Base-by-base conservation (phyloP, 35 echinoderm and acorn worm species). In the Amphiura filiformis region DNA sequence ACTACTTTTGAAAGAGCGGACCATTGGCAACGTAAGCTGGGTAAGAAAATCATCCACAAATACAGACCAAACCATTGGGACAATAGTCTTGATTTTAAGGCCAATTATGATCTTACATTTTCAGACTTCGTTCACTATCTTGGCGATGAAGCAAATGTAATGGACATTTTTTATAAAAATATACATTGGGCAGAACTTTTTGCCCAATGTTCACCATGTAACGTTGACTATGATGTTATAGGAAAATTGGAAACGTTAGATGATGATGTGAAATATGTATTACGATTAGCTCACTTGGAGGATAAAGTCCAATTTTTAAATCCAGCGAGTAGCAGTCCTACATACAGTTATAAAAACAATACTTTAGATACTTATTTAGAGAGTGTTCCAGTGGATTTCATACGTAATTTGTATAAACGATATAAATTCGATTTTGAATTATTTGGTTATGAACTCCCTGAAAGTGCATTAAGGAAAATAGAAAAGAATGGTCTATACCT, bases 171-270 rank as follows among this genome's bases (percentile, higher is more conserved):
- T 30, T 70, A 13, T 23, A 11, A n/a, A 18, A 88, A 92, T 81
- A 37, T 57, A 12, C 96, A 98, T 34, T 92, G 78, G 85, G 22
- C n/a, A n/a, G 61, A 92, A 34, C 40, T 89, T 26, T 79, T 86
- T 76, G 17, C 61, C 0, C 82, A 83, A 23, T 98, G 96, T 47
- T 42, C 77, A 34, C 92, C 96, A 0, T 98, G 96, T 82, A 83
- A 94, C 41, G 81, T 98, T 18, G 81, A 98, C 52, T 98, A 94
- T 81, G 93, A 94, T 65, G 39, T 98, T 32, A 85, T 98, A 34
- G 96, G 96, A 0, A 93, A 98, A 32, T 92, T 98, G 78, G 96
- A 98, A 84, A 98, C 89, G 31, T 49, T 98, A 7, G 36, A 91
- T 13, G 89, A 94, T 20, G 96, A 98, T 82, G 38, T 89, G 12